Evolutionary conservation across 2,797 vertebrate species (phyloP), one percentile per base, ranked within the genome.

Genomic region (Myotis findleyi): DNA sequence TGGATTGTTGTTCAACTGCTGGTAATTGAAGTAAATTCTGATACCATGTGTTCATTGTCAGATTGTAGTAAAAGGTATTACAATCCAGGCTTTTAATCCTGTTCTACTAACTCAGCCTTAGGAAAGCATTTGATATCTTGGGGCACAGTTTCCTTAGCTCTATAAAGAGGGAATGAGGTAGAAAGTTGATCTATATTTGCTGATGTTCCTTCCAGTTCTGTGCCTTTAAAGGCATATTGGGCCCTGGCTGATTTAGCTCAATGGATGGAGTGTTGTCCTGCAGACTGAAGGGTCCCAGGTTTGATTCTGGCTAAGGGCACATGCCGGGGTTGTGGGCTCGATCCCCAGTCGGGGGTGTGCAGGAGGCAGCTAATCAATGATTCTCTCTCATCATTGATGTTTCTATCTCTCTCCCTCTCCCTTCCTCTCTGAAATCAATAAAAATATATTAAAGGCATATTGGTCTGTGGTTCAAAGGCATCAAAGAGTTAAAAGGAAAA

Each of bases 121-220:
- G 17, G 11, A 92, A 95, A 90, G 11, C 38, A 57, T 71, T 89
- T 95, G 68, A 4, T 83, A 59, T 68, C 47, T 49, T 89, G 51
- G 33, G 14, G 20, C 66, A 92, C 38, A 83, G 59, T 95, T 93
- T 94, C 33, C 53, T 95, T 44, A 57, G 30, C 41, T 95, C 41
- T 81, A n/a, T 27, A 86, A 93, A 53, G 27, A 86, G 38, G 72
- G 4, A 82, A 49, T 75, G 75, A 73, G 20, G 8, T 83, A 73
- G 68, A 92, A 94, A 77, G 66, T 83, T 90, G 59, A 30, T 77
- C 55, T 77, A 0, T 80, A 79, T 44, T 87, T 96, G 86, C 27
- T 49, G 13, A 33, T 72, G 47, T 94, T 27, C 41, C 82, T 87
- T 92, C 17, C 20, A 66, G 38, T 92, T 95, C 41, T 79, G 0